A percentile compares a stretch with the other conserved stretches of the same genome.
Conservation (phyloP, 1,140 invertebrate genomes). For the Drosophila nikananu region DNA sequence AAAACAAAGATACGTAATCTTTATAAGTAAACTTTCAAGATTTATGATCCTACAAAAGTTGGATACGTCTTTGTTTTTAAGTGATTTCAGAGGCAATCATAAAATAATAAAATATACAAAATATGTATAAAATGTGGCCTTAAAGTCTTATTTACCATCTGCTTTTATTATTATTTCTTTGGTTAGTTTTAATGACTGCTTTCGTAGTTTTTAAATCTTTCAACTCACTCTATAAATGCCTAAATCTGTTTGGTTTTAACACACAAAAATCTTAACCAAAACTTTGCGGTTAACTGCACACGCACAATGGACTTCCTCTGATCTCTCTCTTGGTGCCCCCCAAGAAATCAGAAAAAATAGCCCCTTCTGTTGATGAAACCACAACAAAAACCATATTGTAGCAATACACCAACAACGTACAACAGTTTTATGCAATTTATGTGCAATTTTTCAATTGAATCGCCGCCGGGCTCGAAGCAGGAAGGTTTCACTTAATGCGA, state of each 20-base stretch:
- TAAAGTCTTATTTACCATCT: too few relatives aligned
- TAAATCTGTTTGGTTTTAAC: conserved; percentile 14
- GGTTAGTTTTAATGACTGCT: background rate
- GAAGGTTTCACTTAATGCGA: conserved; percentile 61
- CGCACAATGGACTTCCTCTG: conserved; percentile 65
- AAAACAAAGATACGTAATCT: background rate
- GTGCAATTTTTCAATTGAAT: conserved; percentile 77
- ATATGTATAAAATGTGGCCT: background rate
- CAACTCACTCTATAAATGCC: conserved; percentile 9
- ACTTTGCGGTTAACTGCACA: conserved; percentile 76
- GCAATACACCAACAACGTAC: conserved; percentile 19
- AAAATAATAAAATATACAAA: background rate
- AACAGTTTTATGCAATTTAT: conserved; percentile 76
- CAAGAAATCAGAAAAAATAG: conserved; percentile 1
- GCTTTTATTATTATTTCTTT: background rate
- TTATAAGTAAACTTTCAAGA: background rate
- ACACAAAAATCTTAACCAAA: conserved; percentile 48
- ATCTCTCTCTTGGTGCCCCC: conserved; percentile 5
- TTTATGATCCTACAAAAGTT: background rate
- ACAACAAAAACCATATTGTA: conserved; percentile 15
- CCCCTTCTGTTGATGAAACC: conserved; percentile 6
- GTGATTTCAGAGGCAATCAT: background rate
- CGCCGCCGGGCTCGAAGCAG: conserved; percentile 32
- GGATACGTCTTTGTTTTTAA: background rate
- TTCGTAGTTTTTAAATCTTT: background rate